phyloP scores from a whole-genome alignment of 2,888 invertebrate species.

The Muscina levida region DNA sequence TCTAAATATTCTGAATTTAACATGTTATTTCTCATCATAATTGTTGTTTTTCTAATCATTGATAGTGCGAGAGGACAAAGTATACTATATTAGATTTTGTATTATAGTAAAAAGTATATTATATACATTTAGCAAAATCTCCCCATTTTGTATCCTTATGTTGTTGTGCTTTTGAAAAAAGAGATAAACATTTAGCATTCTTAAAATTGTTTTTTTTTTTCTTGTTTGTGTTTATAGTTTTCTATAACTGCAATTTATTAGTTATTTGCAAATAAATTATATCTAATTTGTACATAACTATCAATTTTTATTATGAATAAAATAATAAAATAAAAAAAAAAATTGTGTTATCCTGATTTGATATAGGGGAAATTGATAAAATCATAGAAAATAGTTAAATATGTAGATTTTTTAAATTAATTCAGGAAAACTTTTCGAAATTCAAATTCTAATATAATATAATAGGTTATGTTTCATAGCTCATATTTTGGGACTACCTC shows the following conservation, averaged over 20 bases:
- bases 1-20: too few species aligned
- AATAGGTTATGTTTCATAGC: too few species aligned
- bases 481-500: too few species aligned
- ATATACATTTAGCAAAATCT: conserved; percentile 23
- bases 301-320: conserved; percentile 31
- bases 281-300: conserved; percentile 14
- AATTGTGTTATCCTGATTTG: too few species aligned
- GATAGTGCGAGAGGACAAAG: not conserved
- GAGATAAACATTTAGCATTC: not conserved
- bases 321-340: conserved; percentile 15
- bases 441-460: too few species aligned
- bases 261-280: conserved; percentile 29
- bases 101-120: conserved; percentile 3
- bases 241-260: conserved; percentile 11
- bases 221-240: too few species aligned
- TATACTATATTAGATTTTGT: conserved; percentile 34
- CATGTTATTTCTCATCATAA: too few species aligned
- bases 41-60: too few species aligned
- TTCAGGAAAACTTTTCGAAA: too few species aligned
- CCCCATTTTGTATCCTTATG: conserved; percentile 1
- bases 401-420: too few species aligned
- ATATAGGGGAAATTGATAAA: too few species aligned
- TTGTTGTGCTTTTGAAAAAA: conserved; percentile 2
- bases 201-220: not conserved
- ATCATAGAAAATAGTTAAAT: too few species aligned